Percentiles rank a stretch among this genome's conserved stretches.
These are phyloP conservation scores for Zaprionus inermis DNA, from an alignment of 1,140 invertebrate genomes.

Conservation along the genomic window DNA sequence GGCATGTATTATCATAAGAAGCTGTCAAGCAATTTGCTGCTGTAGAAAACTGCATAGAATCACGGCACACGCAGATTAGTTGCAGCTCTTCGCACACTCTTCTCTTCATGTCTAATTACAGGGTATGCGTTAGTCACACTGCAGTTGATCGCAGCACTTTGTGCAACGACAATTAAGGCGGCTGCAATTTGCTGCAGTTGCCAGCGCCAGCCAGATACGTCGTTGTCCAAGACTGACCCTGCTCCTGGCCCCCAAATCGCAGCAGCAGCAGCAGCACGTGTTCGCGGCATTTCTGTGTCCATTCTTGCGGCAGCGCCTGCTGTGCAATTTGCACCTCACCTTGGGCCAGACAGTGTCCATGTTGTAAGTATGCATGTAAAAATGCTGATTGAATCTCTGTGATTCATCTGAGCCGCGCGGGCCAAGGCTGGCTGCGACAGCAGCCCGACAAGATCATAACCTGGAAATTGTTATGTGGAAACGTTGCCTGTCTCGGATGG, in stretches of 20 bases:
- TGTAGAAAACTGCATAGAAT: neutral
- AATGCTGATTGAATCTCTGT: conserved; percentile 74
- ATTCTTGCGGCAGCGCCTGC: conserved; percentile 26
- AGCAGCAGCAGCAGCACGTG: conserved; percentile 49
- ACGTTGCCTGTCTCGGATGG: conserved; percentile 23
- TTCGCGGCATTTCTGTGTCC: conserved; percentile 58
- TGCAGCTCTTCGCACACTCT: neutral
- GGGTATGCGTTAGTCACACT: conserved; percentile 3
- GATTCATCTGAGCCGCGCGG: conserved; percentile 60
- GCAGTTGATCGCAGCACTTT: conserved; percentile 24
- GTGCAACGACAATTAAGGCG: conserved; percentile 10
- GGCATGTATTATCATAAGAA: neutral
- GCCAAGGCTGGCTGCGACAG: conserved; percentile 54
- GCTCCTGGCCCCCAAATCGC: conserved; percentile 47
- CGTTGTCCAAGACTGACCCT: conserved; percentile 40
- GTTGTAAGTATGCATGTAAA: conserved; percentile 76
- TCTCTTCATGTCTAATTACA: neutral
- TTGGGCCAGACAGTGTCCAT: conserved; percentile 27
- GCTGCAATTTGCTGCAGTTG: conserved; percentile 30
- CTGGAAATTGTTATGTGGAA: conserved; percentile 63
- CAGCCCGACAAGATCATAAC: conserved; percentile 44
- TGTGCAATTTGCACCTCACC: conserved; percentile 16
- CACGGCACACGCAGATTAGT: neutral
- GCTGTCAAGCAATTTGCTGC: neutral
- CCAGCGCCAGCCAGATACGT: conserved; percentile 6